phyloP scores from a whole-genome alignment of 1,140 invertebrate species.

The Yoshiicerus persimilis region DNA sequence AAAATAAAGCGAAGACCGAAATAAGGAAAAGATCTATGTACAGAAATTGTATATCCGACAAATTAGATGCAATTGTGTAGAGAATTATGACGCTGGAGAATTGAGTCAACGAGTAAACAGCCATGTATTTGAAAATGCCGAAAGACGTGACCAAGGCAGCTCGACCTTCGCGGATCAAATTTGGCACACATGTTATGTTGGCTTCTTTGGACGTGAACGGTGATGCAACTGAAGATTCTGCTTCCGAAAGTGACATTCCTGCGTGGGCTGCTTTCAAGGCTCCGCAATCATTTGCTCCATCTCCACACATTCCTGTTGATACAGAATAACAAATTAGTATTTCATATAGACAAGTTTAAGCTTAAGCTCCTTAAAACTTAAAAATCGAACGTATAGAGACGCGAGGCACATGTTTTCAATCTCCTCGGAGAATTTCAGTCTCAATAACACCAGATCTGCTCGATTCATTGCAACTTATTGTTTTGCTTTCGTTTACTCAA shows the following conservation, averaged over 20 bases:
- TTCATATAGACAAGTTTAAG: background rate
- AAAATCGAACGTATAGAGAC: background rate
- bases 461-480: too few species aligned
- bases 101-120: constrained; percentile 89
- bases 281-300: constrained; percentile 62
- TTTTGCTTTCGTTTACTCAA: too few species aligned
- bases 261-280: constrained; percentile 91
- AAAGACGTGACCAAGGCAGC: constrained; percentile 92
- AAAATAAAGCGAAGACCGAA: constrained; percentile 74
- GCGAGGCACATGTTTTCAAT: background rate
- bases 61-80: constrained; percentile 75
- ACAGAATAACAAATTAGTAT: constrained; percentile 2
- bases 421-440: background rate
- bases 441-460: background rate
- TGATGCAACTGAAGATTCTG: constrained; percentile 90
- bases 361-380: background rate
- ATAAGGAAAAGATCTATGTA: constrained; percentile 84
- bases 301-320: constrained; percentile 81
- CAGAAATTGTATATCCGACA: constrained; percentile 78
- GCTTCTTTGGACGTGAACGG: constrained; percentile 89
- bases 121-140: constrained; percentile 97
- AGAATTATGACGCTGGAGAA: constrained; percentile 90
- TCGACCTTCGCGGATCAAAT: constrained; percentile 63
- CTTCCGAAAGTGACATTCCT: constrained; percentile 89
- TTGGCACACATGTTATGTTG: constrained; percentile 85